phyloP scores from a whole-genome alignment of 2,797 vertebrate genomes.

The Oryzias sinensis region DNA sequence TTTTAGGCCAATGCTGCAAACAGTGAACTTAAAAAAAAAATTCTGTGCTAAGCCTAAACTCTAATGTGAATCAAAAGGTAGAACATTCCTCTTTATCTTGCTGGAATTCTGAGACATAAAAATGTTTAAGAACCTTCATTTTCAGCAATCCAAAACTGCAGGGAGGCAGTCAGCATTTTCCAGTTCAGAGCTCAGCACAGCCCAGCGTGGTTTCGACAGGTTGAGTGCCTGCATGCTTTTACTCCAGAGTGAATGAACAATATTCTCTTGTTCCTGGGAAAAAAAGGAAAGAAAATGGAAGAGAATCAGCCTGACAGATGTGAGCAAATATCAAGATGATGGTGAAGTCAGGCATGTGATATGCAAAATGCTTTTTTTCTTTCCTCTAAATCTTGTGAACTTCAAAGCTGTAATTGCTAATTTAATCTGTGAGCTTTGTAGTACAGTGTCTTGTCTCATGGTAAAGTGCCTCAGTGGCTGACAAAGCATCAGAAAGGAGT shows the following conservation, averaged over 20 bases:
- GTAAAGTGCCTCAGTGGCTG: slow-evolving; percentile 52
- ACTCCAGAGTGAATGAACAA: slow-evolving; percentile 66
- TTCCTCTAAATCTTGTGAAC: slow-evolving; percentile 46
- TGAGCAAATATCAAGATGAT: slow-evolving; percentile 66
- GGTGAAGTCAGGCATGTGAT: slow-evolving; percentile 60
- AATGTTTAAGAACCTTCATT: slow-evolving; percentile 52
- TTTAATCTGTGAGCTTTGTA: slow-evolving; percentile 56
- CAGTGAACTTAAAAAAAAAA: slow-evolving; percentile 2
- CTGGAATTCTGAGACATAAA: slow-evolving; percentile 44
- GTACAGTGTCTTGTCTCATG: slow-evolving; percentile 53
- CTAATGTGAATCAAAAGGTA: slow-evolving; percentile 10
- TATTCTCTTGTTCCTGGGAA: slow-evolving; percentile 61
- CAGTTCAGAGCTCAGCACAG: slow-evolving; percentile 63
- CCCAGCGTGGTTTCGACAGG: slow-evolving; percentile 69
- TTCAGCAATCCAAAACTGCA: slow-evolving; percentile 57
- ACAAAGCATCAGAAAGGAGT: slow-evolving; percentile 29
- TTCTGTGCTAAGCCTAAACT: slow-evolving; percentile 8
- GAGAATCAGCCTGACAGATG: slow-evolving; percentile 65
- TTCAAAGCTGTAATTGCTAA: slow-evolving; percentile 67
- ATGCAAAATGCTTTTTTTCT: slow-evolving; percentile 51
- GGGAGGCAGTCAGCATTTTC: slow-evolving; percentile 62
- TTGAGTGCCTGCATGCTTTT: slow-evolving; percentile 74
- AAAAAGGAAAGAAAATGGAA: slow-evolving; percentile 31
- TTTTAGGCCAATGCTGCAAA: not conserved
- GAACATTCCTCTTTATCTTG: slow-evolving; percentile 30